Conservation (phyloP, 2,797 vertebrate genomes). For the Ctenopoma kingsleyae region DNA sequence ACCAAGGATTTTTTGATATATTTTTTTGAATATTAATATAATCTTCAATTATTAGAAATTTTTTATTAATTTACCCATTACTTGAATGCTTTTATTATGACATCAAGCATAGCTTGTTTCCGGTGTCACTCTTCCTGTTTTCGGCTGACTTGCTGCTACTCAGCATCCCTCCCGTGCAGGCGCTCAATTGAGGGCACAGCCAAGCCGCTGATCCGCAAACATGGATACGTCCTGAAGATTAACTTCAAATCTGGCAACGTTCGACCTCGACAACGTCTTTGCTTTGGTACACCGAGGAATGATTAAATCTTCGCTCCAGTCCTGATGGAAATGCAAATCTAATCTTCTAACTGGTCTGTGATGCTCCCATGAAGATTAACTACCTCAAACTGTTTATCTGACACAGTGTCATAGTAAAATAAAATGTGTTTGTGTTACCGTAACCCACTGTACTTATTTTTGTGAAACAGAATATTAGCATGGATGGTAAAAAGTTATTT, state of each 20-base stretch:
- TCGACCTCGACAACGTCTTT: constrained; percentile 86
- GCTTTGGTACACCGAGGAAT: constrained; percentile 85
- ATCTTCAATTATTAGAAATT: not conserved
- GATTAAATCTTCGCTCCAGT: constrained; percentile 86
- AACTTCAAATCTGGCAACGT: constrained; percentile 86
- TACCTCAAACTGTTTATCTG: constrained; percentile 71
- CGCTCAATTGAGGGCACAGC: constrained; percentile 78
- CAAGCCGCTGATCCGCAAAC: constrained; percentile 84
- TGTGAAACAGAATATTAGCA: constrained; percentile 4
- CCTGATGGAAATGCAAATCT: constrained; percentile 83
- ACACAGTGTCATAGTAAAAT: constrained; percentile 53
- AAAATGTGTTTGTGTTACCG: constrained; percentile 47
- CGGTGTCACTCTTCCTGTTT: not conserved
- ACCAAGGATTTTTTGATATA: too few species aligned
- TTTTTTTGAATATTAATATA: too few species aligned
- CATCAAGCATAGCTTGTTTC: not conserved
- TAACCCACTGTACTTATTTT: constrained; percentile 28
- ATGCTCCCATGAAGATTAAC: constrained; percentile 78
- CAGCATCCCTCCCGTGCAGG: constrained; percentile 69
- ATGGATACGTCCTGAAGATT: constrained; percentile 86
- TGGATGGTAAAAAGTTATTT: not conserved
- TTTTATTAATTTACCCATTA: too few species aligned
- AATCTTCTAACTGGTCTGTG: constrained; percentile 80
- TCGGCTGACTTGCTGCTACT: constrained; percentile 46
- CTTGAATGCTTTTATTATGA: constrained; percentile 56